Conservation (phyloP, 2,888 invertebrate species). For the Ypsolopha scabrella region DNA sequence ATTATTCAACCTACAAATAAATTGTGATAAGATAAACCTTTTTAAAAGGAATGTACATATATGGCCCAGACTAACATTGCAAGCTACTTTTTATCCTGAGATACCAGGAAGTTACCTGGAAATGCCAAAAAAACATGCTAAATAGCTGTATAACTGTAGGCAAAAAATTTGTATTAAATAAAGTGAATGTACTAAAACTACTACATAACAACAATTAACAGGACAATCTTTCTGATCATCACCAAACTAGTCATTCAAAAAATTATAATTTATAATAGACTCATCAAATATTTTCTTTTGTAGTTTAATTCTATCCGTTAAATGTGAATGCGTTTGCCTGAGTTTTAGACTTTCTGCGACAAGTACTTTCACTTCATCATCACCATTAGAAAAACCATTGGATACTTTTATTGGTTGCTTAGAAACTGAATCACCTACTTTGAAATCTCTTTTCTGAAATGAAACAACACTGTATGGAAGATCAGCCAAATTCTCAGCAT, state of each 20-base stretch:
- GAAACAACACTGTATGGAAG: conserved; percentile 58
- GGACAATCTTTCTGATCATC: conserved; percentile 5
- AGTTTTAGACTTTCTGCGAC: conserved; percentile 54
- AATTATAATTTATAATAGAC: conserved; percentile 41
- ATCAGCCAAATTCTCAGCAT: conserved; percentile 40
- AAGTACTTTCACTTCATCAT: conserved; percentile 47
- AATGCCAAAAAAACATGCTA: too few relatives aligned
- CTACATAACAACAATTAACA: neutral
- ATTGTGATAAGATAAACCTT: too few relatives aligned
- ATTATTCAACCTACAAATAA: too few relatives aligned
- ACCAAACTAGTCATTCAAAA: conserved; percentile 11
- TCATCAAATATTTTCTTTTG: conserved; percentile 42
- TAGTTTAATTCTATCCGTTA: conserved; percentile 40
- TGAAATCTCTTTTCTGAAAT: conserved; percentile 57
- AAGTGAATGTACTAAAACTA: too few relatives aligned
- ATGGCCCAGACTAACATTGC: too few relatives aligned
- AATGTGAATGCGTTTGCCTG: conserved; percentile 34
- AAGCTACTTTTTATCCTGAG: too few relatives aligned
- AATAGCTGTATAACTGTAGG: too few relatives aligned
- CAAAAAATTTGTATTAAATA: too few relatives aligned
- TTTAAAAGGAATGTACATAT: too few relatives aligned
- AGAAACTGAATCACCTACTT: conserved; percentile 54
- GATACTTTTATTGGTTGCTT: conserved; percentile 34
- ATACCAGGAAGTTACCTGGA: too few relatives aligned
- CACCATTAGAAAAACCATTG: conserved; percentile 17